Evolutionary conservation across 2,888 invertebrate species (phyloP), one percentile per base, ranked within the genome.

Genomic region (Carterocephalus palaemon): DNA sequence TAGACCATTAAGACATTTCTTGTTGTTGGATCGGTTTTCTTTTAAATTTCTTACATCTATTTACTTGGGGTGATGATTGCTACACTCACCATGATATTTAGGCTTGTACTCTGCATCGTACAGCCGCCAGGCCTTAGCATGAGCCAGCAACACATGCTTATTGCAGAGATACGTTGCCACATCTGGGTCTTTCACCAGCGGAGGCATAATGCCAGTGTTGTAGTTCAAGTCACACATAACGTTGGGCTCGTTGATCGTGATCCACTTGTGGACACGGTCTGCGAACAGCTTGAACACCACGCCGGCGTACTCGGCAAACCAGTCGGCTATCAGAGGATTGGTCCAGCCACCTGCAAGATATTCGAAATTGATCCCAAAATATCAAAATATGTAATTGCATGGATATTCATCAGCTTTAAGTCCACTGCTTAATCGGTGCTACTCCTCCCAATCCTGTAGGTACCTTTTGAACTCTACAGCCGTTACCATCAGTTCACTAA

Each of bases 211-310:
- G 83, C 89, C 2, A 86, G 64, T 0, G n/a, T 1, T 16, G 8
- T 29, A 29, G 4, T 3, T 8, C 2, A 29, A 88, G 5, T 75
- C 71, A 47, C 88, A 86, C 3, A 80, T 54, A 1, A 74, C 48
- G 16, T 67, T 64, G 0, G 93, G 92, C 58, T 93, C 93, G 64
- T 93, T 93, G 45, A 93, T 85, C 0, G 93, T 93, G 0, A 91
- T 83, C 93, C 93, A 93, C 29, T 80, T 69, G 64, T 86, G 88
- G 2, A 92, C 89, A 12, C 90, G 85, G 56, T 89, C 88, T 0
- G 88, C 91, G 51, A 80, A 91, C 52, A 89, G 75, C 3, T 76
- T 74, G 60, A 85, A 88, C 1, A 87, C 70, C 0, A 91, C 57
- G 10, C 84, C 78, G 0, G 92, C 89, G 59, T 89, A 92, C 55